Percentiles rank a stretch among this genome's conserved stretches.
Evolutionary conservation across 1,140 invertebrate genomes (phyloP).

Genomic region (Achroia grisella): DNA sequence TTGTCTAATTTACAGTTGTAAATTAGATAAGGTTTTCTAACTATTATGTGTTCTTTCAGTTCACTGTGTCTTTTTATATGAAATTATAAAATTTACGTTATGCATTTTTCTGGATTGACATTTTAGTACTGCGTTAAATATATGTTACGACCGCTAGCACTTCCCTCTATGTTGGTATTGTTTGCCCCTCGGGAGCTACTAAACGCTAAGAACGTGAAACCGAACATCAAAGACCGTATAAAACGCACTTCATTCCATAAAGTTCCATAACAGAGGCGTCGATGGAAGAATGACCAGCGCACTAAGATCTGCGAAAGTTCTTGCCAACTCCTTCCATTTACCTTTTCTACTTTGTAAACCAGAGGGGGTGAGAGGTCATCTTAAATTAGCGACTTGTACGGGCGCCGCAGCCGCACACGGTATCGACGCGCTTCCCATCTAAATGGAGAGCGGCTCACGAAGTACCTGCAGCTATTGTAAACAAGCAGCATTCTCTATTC

Average conservation of each 20-base stretch:
- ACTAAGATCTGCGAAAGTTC: conserved; percentile 27
- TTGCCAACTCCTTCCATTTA: conserved; percentile 10
- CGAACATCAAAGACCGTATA: conserved; percentile 58
- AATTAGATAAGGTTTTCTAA: no score
- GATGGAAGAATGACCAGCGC: conserved; percentile 29
- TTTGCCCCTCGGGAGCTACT: conserved; percentile 36
- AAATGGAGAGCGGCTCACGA: conserved; percentile 52
- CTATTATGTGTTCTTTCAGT: no score
- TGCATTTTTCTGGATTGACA: no score
- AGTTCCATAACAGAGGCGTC: conserved; percentile 45
- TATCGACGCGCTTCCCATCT: conserved; percentile 50
- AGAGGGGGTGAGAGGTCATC: conserved; percentile 21
- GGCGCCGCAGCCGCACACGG: conserved; percentile 35
- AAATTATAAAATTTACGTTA: no score
- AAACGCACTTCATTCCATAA: conserved; percentile 59
- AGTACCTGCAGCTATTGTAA: conserved; percentile 56
- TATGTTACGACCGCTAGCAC: conserved; percentile 17
- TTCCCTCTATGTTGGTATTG: conserved; percentile 42
- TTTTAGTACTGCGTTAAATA: no score
- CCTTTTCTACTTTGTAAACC: conserved; percentile 9
- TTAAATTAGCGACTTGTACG: conserved; percentile 29
- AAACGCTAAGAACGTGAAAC: conserved; percentile 44
- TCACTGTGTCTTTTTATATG: no score
- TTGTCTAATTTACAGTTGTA: no score
- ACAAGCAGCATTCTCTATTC: conserved; percentile 51